These are phyloP conservation scores for Coelinius sp. DNA, from an alignment of 2,888 invertebrate species.

Conservation along the genomic window DNA sequence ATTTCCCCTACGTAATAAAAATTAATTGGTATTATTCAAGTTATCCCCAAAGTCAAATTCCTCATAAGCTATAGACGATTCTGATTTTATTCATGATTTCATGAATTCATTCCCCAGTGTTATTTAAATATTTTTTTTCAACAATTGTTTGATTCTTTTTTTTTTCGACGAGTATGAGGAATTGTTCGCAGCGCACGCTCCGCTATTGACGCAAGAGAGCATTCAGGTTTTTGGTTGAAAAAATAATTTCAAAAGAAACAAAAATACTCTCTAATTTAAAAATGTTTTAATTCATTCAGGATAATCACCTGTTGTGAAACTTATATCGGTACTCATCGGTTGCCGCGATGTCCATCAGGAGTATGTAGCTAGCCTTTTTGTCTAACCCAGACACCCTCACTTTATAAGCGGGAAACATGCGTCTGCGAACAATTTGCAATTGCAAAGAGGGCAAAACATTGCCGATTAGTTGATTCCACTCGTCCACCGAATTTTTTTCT, in stretches of 20 bases:
- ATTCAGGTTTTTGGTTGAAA: conserved; percentile 3
- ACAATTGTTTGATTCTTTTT: conserved; percentile 28
- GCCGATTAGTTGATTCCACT: conserved; percentile 57
- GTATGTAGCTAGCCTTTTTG: conserved; percentile 97
- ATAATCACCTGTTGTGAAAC: conserved; percentile 90
- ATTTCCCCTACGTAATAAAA: conserved; percentile 32
- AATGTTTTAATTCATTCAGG: conserved; percentile 44
- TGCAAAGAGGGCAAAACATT: conserved; percentile 61
- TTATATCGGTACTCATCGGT: conserved; percentile 96
- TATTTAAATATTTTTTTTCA: conserved; percentile 14
- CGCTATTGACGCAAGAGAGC: conserved; percentile 48
- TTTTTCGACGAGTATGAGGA: conserved; percentile 63
- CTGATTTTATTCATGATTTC: background rate
- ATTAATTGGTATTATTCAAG: conserved; percentile 13
- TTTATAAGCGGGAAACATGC: conserved; percentile 99
- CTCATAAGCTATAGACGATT: conserved; percentile 32
- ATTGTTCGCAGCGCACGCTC: conserved; percentile 66
- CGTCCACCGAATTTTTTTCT: conserved; percentile 52
- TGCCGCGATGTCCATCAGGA: conserved; percentile 97
- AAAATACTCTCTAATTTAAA: conserved; percentile 31
- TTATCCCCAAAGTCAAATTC: conserved; percentile 27
- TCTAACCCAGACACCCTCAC: conserved; percentile 96
- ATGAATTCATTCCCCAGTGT: background rate
- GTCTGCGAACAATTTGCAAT: conserved; percentile 77
- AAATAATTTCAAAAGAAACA: background rate